Base-by-base conservation (phyloP, 92 coral and sea anemone species). In the Bergia puertoricense region DNA sequence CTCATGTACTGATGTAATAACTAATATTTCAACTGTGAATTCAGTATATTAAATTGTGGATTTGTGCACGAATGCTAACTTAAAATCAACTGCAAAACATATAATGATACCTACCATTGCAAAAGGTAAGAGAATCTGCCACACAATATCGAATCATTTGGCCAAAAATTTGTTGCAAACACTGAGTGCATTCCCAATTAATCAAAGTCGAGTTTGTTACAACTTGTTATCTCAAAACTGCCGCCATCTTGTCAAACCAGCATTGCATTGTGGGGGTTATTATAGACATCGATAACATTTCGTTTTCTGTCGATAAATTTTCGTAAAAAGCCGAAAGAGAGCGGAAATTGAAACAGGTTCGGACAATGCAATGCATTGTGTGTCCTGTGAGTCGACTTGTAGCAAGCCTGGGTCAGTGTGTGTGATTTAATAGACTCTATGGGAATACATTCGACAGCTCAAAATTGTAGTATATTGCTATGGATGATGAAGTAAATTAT, bases 161-260 rank as follows among this genome's bases (percentile, higher is more conserved):
- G 73, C 50, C 68, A 62, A 62, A 38, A 65, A 30, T n/a, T 43
- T 81, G 50, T 50, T 79, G 62, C 50, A 1, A 23, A 79, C 40
- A 54, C n/a, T 77, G 4, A 11, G 22, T 10, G 13, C 41, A 14
- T 50, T 50, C 40, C 67, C 7, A 48, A 37, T 79, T 36, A 44
- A 37, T 79, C 54, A 44, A 77, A 38, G 14, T 30, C 44, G 6
- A 57, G 10, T 44, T 68, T 68, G 66, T 41, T 30, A 9, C 46
- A 67, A 65, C 5, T 40, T 41, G 57, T 39, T 11, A 84, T 68
- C 78, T 84, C 48, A 56, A 84, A 84, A 84, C 78, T 84, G 79
- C 87, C 87, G 87, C 87, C 87, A 84, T 84, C 87, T 84, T 84
- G 87, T 68, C 46, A 46, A 2, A 22, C 22, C 66, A 46, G 65